phyloP scores from a whole-genome alignment of 2,113 vertebrate genomes.

The Rhea americana region DNA sequence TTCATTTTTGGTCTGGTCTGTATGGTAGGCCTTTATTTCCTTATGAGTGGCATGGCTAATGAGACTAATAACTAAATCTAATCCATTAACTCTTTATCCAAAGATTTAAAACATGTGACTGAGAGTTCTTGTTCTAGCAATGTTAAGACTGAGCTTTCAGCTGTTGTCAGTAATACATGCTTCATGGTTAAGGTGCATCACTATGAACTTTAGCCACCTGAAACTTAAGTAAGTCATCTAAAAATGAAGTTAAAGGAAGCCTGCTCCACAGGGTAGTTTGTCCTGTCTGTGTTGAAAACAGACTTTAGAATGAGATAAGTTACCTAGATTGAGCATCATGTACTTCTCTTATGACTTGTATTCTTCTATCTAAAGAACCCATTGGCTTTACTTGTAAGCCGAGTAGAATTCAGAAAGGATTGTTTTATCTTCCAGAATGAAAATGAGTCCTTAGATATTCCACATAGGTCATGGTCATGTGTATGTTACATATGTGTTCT shows the following conservation, averaged over 20 bases:
- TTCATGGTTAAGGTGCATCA: neutral
- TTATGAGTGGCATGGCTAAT: neutral
- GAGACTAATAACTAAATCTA: neutral
- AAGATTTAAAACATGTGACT: neutral
- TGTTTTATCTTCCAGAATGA: neutral
- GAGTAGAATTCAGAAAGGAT: neutral
- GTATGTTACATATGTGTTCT: neutral
- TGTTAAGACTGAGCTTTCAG: neutral
- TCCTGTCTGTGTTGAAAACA: neutral
- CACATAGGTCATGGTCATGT: neutral
- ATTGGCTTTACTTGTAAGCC: neutral
- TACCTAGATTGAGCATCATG: neutral
- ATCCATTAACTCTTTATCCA: neutral
- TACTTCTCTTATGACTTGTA: neutral
- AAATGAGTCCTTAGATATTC: neutral
- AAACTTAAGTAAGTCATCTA: fast-evolving
- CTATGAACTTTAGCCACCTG: neutral
- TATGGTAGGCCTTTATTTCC: neutral
- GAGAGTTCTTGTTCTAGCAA: neutral
- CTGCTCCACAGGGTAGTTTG: neutral
- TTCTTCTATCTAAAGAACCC: neutral
- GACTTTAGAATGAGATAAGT: neutral
- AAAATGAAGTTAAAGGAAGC: neutral
- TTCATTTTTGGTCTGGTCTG: neutral
- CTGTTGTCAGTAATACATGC: neutral